Percentiles rank a stretch among this genome's conserved stretches.
Conservation (phyloP, 2,113 vertebrate genomes). For the Patagioenas fasciata region DNA sequence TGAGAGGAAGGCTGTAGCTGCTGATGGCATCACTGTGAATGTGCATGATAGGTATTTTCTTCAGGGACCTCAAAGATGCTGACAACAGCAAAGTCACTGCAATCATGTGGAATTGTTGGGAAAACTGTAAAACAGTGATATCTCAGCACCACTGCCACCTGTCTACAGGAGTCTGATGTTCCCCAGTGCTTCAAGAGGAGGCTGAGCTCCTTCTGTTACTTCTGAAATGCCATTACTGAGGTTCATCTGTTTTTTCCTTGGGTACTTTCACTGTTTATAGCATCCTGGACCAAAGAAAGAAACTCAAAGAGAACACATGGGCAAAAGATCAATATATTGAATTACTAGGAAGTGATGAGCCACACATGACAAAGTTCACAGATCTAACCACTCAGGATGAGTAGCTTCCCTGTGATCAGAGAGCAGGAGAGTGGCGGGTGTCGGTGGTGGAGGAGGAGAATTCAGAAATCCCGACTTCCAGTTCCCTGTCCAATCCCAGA, state of each 20-base stretch:
- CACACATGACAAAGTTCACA: not conserved
- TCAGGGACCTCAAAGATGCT: not conserved
- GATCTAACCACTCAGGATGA: not conserved
- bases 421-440: not conserved
- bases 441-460: not conserved
- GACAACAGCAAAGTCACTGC: not conserved
- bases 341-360: not conserved
- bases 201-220: not conserved
- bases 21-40: not conserved
- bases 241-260: not conserved
- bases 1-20: not conserved
- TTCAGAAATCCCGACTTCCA: not conserved
- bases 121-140: not conserved
- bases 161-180: not conserved
- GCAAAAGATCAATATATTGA: not conserved
- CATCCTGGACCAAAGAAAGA: not conserved
- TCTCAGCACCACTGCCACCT: not conserved
- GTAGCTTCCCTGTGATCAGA: not conserved
- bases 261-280: not conserved
- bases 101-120: not conserved
- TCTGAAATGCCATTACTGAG: not conserved
- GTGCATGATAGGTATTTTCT: not conserved
- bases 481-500: not conserved
- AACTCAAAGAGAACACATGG: not conserved
- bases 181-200: not conserved